Conservation (phyloP, 2,888 invertebrate species). For the Phortica okadai region DNA sequence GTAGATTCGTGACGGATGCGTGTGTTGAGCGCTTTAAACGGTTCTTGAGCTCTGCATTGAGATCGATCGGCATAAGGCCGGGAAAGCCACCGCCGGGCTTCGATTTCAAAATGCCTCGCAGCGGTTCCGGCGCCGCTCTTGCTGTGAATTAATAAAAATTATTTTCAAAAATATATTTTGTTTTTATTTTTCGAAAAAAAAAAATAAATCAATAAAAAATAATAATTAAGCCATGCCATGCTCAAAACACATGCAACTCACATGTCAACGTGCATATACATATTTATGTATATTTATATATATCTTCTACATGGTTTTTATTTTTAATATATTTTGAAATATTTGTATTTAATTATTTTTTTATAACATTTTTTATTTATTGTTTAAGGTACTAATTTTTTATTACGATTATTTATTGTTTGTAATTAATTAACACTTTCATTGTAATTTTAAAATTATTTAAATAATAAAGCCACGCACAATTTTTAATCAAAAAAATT, state of each 20-base stretch:
- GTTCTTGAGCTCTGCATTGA: constrained; percentile 75
- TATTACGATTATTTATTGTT: constrained; percentile 57
- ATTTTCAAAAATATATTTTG: not conserved
- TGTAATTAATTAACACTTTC: constrained; percentile 41
- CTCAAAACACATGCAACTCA: not conserved
- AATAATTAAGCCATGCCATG: not conserved
- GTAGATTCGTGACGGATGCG: constrained; percentile 73
- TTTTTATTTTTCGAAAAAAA: not conserved
- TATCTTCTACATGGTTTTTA: not conserved
- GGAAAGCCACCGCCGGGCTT: constrained; percentile 69
- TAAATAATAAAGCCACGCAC: constrained; percentile 46
- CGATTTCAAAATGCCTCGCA: constrained; percentile 72
- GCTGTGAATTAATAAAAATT: constrained; percentile 39
- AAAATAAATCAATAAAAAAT: not conserved
- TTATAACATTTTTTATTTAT: constrained; percentile 57
- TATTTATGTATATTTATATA: too few species aligned
- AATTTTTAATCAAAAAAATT: not conserved
- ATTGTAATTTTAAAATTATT: constrained; percentile 36
- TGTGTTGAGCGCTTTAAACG: constrained; percentile 74
- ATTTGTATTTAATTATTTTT: constrained; percentile 42
- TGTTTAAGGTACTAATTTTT: constrained; percentile 65
- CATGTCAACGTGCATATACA: not conserved
- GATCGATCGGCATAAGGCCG: constrained; percentile 73
- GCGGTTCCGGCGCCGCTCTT: constrained; percentile 61
- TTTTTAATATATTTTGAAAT: constrained; percentile 38